These are phyloP conservation scores for Caligus rogercresseyi DNA, from an alignment of 1,140 invertebrate genomes.

Conservation along the genomic window DNA sequence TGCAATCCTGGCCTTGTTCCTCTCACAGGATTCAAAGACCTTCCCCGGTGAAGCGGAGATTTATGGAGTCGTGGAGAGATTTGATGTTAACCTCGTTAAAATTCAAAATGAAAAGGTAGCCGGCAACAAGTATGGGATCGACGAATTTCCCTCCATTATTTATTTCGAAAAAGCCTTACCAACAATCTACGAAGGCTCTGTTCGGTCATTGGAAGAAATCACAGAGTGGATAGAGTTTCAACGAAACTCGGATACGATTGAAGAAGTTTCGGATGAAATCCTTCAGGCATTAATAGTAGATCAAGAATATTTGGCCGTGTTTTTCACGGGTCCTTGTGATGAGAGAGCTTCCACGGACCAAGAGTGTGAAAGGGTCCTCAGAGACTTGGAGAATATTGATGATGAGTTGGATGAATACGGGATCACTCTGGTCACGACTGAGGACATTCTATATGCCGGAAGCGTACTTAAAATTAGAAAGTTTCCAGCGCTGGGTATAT, in stretches of 20 bases:
- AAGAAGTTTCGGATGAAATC: conserved; percentile 85
- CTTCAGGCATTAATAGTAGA: conserved; percentile 64
- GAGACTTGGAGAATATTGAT: conserved; percentile 77
- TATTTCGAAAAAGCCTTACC: conserved; percentile 82
- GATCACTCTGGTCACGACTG: conserved; percentile 81
- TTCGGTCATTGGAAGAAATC: conserved; percentile 78
- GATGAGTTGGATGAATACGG: conserved; percentile 82
- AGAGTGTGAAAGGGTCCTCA: conserved; percentile 62
- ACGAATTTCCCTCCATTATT: conserved; percentile 56
- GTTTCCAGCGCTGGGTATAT: conserved; percentile 71
- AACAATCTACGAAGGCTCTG: conserved; percentile 76
- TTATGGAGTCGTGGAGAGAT: conserved; percentile 74
- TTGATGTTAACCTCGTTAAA: conserved; percentile 86
- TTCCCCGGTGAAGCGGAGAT: conserved; percentile 70
- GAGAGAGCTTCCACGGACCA: conserved; percentile 68
- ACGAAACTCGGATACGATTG: conserved; percentile 74
- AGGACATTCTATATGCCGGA: conserved; percentile 36
- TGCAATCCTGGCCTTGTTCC: conserved; percentile 5
- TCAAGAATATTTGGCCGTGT: conserved; percentile 81
- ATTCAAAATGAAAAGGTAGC: conserved; percentile 67
- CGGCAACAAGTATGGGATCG: conserved; percentile 66
- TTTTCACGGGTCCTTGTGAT: conserved; percentile 75
- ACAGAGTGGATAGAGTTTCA: conserved; percentile 74
- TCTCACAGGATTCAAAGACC: conserved; percentile 36
- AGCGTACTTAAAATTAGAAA: conserved; percentile 66